phyloP scores from a whole-genome alignment of 2,797 vertebrate genomes.

The Anguilla obscura region DNA sequence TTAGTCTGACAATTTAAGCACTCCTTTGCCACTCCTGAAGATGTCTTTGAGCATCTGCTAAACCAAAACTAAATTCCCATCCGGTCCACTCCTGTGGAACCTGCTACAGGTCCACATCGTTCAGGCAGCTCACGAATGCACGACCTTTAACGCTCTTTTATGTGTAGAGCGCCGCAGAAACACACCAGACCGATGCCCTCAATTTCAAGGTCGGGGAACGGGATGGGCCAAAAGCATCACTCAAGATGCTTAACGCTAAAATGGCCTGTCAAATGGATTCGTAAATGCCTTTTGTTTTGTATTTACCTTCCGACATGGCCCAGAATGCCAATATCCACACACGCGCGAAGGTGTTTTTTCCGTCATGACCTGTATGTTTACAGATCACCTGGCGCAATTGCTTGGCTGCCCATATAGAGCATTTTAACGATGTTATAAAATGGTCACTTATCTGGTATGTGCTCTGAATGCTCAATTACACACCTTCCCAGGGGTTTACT shows the following conservation, averaged over 20 bases:
- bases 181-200: background rate
- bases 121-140: background rate
- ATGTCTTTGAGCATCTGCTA: background rate
- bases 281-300: background rate
- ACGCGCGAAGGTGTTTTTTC: background rate
- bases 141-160: background rate
- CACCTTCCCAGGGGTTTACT: background rate
- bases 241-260: background rate
- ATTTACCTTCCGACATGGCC: background rate
- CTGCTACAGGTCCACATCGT: background rate
- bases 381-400: background rate
- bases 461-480: background rate
- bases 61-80: background rate
- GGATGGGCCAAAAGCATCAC: background rate
- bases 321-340: background rate
- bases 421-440: conserved; percentile 1
- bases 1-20: background rate
- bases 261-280: background rate
- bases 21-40: background rate
- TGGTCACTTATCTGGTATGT: background rate
- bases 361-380: background rate
- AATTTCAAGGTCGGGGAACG: conserved; percentile 11
- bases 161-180: background rate
- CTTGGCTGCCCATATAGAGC: background rate
- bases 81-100: background rate